A percentile compares a stretch with the other conserved stretches of the same genome.
phyloP scores from a whole-genome alignment of 2,113 vertebrate species.

The Cyprinus carpio region DNA sequence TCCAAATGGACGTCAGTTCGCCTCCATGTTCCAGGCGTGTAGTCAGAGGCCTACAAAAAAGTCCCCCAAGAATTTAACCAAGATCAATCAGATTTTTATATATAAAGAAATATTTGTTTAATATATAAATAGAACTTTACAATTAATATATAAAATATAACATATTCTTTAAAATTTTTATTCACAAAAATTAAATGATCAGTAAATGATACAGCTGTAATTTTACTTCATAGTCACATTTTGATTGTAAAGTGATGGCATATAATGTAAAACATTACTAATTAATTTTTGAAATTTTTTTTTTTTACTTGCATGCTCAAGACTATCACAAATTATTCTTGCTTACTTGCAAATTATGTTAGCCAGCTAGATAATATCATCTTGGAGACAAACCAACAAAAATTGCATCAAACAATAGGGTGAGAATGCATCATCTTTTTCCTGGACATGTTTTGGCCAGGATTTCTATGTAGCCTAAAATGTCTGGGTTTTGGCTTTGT shows the following conservation, averaged over 20 bases:
- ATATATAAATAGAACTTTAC: too few relatives aligned
- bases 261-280: neutral
- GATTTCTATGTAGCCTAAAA: too few relatives aligned
- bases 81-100: too few relatives aligned
- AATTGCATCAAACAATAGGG: neutral
- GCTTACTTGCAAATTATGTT: too few relatives aligned
- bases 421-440: too few relatives aligned
- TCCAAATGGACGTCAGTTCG: conserved; percentile 98
- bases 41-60: conserved; percentile 80
- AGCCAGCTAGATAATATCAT: neutral
- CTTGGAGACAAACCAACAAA: neutral
- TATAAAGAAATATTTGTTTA: too few relatives aligned
- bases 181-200: too few relatives aligned
- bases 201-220: neutral
- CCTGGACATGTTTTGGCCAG: too few relatives aligned
- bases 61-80: conserved; percentile 34
- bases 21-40: conserved; percentile 90
- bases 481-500: too few relatives aligned
- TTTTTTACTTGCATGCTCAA: neutral
- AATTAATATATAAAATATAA: too few relatives aligned
- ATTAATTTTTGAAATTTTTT: neutral
- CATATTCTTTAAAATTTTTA: neutral
- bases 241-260: neutral
- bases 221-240: neutral
- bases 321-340: neutral